Percentiles rank a stretch among this genome's conserved stretches.
phyloP scores from a whole-genome alignment of 2,888 invertebrate species.

The Drosophila aldrichi region DNA sequence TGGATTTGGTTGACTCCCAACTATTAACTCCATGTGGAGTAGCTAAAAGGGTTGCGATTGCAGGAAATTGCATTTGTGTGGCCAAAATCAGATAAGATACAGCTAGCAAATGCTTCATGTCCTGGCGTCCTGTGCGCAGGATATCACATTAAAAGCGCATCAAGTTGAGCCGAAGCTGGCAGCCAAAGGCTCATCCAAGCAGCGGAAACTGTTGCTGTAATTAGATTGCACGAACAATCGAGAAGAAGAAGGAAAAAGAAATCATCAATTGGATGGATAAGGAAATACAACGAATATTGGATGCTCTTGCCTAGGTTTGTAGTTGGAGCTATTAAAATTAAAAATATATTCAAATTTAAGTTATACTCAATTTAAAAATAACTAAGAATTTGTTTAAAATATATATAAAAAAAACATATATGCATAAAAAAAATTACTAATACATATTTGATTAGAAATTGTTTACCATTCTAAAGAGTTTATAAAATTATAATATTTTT shows the following conservation, averaged over 20 bases:
- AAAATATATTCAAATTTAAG: too few species aligned
- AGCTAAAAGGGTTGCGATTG: conserved; percentile 65
- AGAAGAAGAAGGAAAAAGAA: conserved; percentile 22
- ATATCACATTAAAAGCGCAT: conserved; percentile 80
- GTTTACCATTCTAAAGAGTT: too few species aligned
- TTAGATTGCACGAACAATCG: conserved; percentile 61
- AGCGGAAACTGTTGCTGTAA: conserved; percentile 74
- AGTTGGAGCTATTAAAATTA: too few species aligned
- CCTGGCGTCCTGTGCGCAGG: conserved; percentile 46
- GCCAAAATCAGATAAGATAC: conserved; percentile 71
- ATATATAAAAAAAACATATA: too few species aligned
- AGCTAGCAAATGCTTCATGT: conserved; percentile 16
- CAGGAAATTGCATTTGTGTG: conserved; percentile 81
- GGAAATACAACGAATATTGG: neutral
- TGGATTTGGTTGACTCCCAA: conserved; percentile 67
- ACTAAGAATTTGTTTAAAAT: too few species aligned
- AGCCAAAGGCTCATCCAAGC: conserved; percentile 27
- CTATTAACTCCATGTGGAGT: conserved; percentile 80
- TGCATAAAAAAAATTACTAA: too few species aligned
- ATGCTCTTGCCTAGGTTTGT: conserved; percentile 2
- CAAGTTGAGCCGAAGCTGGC: conserved; percentile 35
- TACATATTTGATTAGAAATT: too few species aligned
- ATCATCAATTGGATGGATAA: neutral
- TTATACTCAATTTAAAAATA: too few species aligned
- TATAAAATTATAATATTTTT: too few species aligned